phyloP scores from a whole-genome alignment of 2,113 vertebrate species.

The Calidris pygmaea region DNA sequence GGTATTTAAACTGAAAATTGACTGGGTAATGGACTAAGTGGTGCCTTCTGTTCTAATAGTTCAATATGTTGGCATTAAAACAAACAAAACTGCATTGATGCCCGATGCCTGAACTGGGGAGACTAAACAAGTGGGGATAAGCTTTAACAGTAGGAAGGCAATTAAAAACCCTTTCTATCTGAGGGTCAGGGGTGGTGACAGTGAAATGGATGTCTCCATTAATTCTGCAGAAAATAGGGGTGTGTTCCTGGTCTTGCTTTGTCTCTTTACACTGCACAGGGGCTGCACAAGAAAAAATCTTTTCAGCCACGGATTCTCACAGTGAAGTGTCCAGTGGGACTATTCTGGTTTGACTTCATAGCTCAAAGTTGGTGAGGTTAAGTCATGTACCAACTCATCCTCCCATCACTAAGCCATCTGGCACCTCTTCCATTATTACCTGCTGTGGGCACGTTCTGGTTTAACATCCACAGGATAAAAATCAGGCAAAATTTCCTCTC shows the following conservation, averaged over 20 bases:
- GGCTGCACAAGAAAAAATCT: neutral
- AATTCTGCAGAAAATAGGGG: neutral
- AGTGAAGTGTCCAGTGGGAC: neutral
- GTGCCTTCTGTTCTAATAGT: conserved; percentile 59
- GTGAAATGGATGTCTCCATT: neutral
- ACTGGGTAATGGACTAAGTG: conserved; percentile 68
- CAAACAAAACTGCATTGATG: conserved; percentile 30
- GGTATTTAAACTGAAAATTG: conserved; percentile 74
- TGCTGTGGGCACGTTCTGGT: neutral
- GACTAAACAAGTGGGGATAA: neutral
- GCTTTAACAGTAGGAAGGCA: neutral
- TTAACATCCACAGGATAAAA: neutral
- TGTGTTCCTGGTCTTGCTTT: neutral
- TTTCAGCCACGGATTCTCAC: neutral
- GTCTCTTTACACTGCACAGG: neutral
- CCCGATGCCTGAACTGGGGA: neutral
- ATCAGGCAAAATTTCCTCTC: neutral
- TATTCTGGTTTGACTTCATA: neutral
- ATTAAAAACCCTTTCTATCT: neutral
- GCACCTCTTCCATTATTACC: neutral
- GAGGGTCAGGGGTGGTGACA: neutral
- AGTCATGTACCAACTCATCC: neutral
- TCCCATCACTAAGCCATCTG: neutral
- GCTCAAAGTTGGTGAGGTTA: neutral
- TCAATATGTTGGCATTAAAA: conserved; percentile 62